Evolutionary conservation across 1,140 invertebrate genomes (phyloP), one percentile per base, ranked within the genome.

Genomic region (Cecropterus lyciades): DNA sequence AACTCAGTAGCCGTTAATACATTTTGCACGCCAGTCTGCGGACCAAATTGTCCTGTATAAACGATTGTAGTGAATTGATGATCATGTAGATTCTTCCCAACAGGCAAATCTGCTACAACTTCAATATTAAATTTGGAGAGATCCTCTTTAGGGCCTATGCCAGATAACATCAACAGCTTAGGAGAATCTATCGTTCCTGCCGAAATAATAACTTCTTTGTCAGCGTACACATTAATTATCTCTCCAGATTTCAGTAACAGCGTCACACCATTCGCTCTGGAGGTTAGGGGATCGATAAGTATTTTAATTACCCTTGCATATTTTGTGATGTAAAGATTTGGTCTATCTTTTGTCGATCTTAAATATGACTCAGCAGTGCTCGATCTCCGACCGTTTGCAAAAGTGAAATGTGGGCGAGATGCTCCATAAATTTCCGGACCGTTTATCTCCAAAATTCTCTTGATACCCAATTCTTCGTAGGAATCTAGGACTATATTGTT

Each of bases 51-150:
- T 5, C 85, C 86, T 30, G 78, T 74, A 62, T 85, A 16, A 68
- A 70, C n/a, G 76, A 74, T 4, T 62, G 89, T 14, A 46, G 70
- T 81, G 65, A 92, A 10, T 65, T 92, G 80, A 77, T 95, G 94
- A 67, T 95, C 95, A 53, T 95, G 94, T 0, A 97, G 89, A 84
- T 97, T 96, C 40, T 93, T 85, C 0, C 96, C 96, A 4, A 97
- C 96, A 0, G 95, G 94, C 5, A 96, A 86, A 72, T 96, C 93
- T 6, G 89, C 68, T 1, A 94, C 59, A 0, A 94, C 69, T 0
- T 88, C 59, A 4, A 97, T 94, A 0, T 93, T 93, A 0, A 95
- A 81, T 14, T 95, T 89, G 37, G 89, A 84, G 53, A 84, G 83
- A 69, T 96, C 93, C 17, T 94, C 87, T 67, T 82, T 89, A 0